Base-by-base conservation (phyloP, 2,113 vertebrate species). In the Camelus bactrianus region DNA sequence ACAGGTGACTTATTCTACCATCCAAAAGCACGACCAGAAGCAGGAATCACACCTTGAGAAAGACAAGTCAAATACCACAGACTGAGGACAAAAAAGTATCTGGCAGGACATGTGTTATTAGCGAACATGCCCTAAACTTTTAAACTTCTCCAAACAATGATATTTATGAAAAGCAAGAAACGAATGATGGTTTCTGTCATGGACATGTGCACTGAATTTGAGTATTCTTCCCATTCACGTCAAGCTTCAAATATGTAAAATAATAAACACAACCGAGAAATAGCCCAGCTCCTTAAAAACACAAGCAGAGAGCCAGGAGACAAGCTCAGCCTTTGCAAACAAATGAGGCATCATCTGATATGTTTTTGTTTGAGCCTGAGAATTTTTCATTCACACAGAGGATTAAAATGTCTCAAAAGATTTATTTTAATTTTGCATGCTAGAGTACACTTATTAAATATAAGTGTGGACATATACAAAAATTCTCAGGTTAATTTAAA, bases 401-500 rank as follows among this genome's bases (percentile, higher is more conserved):
- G 32, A 95, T 52, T 89, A 84, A 87, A 84, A 91, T 92, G 86
- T 88, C 97, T 91, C 58, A 46, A 87, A 56, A 92, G 13, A 46
- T 80, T 35, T 24, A 28, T 81, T 93, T 69, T 65, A 64, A 65
- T 67, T 69, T 95, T 95, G 70, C 26, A 77, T 82, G 28, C 46
- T 83, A 86, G 24, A 81, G 16, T 46, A 54, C 3, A 83, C 17
- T 89, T 82, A 67, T 80, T 89, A 96, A 95, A 91, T 90, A 94
- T 82, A 12, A 73, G 76, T 70, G 52, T 81, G 52, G 16, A 30
- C 58, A 52, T 77, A 88, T 20, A 91, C 56, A 32, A 91, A 96
- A 95, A 95, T 85, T 91, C 35, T 92, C 72, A 79, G 94, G 65
- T 79, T 91, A 85, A 97, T 97, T 97, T 95, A 70, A 90, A 88